Conservation (phyloP, 2,113 vertebrate species). For the Carassius auratus region DNA sequence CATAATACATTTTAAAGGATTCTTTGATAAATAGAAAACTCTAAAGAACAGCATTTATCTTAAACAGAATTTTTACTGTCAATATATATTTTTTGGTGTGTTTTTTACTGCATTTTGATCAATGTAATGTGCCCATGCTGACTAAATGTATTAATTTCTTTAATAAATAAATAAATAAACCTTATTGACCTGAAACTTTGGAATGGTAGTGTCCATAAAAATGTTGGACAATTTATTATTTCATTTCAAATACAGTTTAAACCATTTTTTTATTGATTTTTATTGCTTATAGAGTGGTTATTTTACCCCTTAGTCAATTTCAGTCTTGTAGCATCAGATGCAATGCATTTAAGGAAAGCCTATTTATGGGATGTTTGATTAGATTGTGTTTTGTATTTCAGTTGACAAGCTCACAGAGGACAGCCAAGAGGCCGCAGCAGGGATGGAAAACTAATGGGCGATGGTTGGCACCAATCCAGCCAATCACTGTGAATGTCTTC, state of each 20-base stretch:
- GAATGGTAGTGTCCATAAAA: neutral
- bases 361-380: neutral
- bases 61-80: neutral
- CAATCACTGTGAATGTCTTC: conserved; percentile 65
- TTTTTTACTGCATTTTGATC: neutral
- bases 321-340: neutral
- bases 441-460: conserved; percentile 54
- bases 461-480: conserved; percentile 52
- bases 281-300: neutral
- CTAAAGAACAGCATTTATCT: neutral
- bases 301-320: neutral
- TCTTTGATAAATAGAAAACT: neutral
- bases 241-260: neutral
- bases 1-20: neutral
- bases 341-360: neutral
- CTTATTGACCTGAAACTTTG: neutral
- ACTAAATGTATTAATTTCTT: neutral
- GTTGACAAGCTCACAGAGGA: conserved; percentile 53
- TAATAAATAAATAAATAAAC: neutral
- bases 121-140: neutral
- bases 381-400: conserved; percentile 45
- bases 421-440: conserved; percentile 50
- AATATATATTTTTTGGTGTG: too few species aligned
- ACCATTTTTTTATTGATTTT: neutral
- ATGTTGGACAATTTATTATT: neutral